Evolutionary conservation across 2,797 vertebrate species (phyloP).

Genomic region (Lagodon rhomboides): DNA sequence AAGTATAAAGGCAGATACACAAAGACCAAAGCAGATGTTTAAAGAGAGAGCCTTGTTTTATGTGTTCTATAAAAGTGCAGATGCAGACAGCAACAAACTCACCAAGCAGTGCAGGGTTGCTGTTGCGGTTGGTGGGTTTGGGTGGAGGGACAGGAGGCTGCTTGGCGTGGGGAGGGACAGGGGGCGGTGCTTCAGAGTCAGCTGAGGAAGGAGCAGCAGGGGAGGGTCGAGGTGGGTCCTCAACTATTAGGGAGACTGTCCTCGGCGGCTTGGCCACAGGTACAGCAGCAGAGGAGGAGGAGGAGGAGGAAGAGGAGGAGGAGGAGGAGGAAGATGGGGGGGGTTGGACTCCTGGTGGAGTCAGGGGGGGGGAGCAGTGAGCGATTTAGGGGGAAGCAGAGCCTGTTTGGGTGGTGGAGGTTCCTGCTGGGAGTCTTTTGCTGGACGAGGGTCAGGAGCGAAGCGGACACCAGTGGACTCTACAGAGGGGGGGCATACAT

Average conservation of each 20-base stretch:
- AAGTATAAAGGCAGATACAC: not conserved
- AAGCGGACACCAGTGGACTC: constrained; percentile 86
- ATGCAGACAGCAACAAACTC: constrained; percentile 72
- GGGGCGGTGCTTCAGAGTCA: constrained; percentile 60
- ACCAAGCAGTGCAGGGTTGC: constrained; percentile 90
- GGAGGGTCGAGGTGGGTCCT: constrained; percentile 48
- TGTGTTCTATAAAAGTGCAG: constrained; percentile 4
- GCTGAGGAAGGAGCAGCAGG: constrained; percentile 13
- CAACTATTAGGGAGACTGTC: constrained; percentile 79
- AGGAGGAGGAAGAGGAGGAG: constrained; percentile 66
- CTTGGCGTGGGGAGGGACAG: constrained; percentile 84
- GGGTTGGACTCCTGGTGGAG: constrained; percentile 63
- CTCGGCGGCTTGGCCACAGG: constrained; percentile 81
- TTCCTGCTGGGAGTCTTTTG: constrained; percentile 77
- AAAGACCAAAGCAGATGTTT: constrained; percentile 20
- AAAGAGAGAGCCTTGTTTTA: not conserved
- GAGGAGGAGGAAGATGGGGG: constrained; percentile 71
- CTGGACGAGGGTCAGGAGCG: constrained; percentile 65
- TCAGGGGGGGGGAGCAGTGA: constrained; percentile 81
- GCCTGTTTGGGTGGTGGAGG: constrained; percentile 83
- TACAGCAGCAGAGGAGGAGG: constrained; percentile 67
- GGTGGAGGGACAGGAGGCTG: constrained; percentile 94
- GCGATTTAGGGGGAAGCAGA: constrained; percentile 91
- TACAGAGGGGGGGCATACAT: constrained; percentile 66
- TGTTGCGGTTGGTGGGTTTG: constrained; percentile 93